Conservation (phyloP, 2,888 invertebrate genomes). For the Agrotis clavis region DNA sequence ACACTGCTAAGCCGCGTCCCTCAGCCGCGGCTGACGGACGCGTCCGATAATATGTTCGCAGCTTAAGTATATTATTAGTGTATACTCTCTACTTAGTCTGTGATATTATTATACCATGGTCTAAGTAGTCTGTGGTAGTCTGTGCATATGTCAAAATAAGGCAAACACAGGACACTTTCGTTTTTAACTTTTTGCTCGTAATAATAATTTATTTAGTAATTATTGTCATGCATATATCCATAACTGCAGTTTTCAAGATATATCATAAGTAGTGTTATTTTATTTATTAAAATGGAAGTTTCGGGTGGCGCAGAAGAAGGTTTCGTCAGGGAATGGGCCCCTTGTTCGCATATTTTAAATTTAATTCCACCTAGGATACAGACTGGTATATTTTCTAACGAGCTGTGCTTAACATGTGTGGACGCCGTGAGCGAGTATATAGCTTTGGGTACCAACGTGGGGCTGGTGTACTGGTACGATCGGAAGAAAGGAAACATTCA, state of each 20-base stretch:
- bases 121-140: no score
- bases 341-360: slow-evolving; percentile 94
- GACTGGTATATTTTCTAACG: slow-evolving; percentile 94
- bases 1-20: no score
- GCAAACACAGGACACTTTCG: slow-evolving; percentile 54
- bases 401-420: slow-evolving; percentile 95
- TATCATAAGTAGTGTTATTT: slow-evolving; percentile 32
- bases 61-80: no score
- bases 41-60: no score
- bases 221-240: slow-evolving; percentile 59
- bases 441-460: slow-evolving; percentile 96
- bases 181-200: slow-evolving; percentile 51
- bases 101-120: no score
- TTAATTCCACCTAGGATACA: slow-evolving; percentile 94
- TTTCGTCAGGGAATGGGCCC: slow-evolving; percentile 95
- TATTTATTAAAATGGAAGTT: slow-evolving; percentile 80
- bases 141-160: slow-evolving; percentile 65
- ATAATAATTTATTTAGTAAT: slow-evolving; percentile 44
- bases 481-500: slow-evolving; percentile 94
- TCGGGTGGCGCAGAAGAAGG: slow-evolving; percentile 86
- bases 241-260: slow-evolving; percentile 32
- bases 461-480: slow-evolving; percentile 97
- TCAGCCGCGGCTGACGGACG: no score
- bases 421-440: slow-evolving; percentile 96
- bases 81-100: no score